phyloP scores from a whole-genome alignment of 2,797 vertebrate genomes.

The Oreochromis mossambicus region DNA sequence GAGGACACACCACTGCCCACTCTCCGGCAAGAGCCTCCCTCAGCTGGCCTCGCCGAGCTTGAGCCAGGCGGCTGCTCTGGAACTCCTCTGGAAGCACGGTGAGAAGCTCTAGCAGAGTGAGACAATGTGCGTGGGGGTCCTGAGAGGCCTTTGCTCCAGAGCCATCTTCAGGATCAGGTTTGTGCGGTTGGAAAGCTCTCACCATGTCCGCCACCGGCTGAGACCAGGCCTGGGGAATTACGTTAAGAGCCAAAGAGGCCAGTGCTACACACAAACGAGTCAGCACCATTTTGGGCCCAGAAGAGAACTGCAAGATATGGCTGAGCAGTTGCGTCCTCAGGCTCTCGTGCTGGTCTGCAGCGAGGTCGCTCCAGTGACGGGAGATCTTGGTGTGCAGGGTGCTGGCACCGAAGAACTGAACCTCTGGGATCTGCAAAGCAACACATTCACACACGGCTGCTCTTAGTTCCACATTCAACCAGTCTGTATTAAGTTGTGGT shows the following conservation, averaged over 20 bases:
- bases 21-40: constrained; percentile 85
- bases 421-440: constrained; percentile 83
- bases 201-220: constrained; percentile 93
- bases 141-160: constrained; percentile 71
- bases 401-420: constrained; percentile 97
- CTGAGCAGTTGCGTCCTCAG: constrained; percentile 91
- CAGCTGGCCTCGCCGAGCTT: constrained; percentile 86
- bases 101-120: constrained; percentile 91
- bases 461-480: not conserved
- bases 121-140: constrained; percentile 83
- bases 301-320: constrained; percentile 89
- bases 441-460: not conserved
- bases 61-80: constrained; percentile 87
- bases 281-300: constrained; percentile 93
- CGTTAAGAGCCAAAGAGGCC: constrained; percentile 91
- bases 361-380: constrained; percentile 91
- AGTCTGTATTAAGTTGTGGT: not conserved
- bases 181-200: constrained; percentile 83
- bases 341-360: constrained; percentile 85
- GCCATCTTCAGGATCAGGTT: constrained; percentile 36
- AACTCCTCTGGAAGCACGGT: constrained; percentile 95
- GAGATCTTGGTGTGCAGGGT: constrained; percentile 96
- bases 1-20: constrained; percentile 84
- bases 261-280: constrained; percentile 92
- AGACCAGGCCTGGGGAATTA: constrained; percentile 92